A percentile compares a stretch with the other conserved stretches of the same genome.
Evolutionary conservation across 2,888 invertebrate species (phyloP).

Genomic region (Cerastis rubricosa): DNA sequence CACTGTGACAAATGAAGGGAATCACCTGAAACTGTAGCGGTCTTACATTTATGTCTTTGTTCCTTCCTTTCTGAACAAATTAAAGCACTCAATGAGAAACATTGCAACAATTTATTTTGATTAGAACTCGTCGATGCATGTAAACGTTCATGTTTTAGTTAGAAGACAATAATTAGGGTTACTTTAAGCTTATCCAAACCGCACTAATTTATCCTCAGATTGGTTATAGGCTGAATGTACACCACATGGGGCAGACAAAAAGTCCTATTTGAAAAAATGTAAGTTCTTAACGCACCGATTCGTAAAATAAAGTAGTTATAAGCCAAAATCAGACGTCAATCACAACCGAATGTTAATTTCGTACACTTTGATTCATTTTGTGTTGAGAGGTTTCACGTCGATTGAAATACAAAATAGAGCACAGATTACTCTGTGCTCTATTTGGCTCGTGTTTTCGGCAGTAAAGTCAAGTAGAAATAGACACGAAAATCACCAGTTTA

Average conservation of each 20-base stretch:
- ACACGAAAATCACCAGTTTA: background rate
- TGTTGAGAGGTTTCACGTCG: background rate
- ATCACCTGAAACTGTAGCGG: background rate
- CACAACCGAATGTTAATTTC: background rate
- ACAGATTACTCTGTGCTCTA: no score
- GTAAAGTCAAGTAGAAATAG: background rate
- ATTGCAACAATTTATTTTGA: slow-evolving; percentile 10
- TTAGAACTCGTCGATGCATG: background rate
- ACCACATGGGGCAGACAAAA: background rate
- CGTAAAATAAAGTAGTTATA: background rate
- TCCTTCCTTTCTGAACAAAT: background rate
- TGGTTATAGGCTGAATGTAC: background rate
- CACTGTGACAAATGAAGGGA: slow-evolving; percentile 14
- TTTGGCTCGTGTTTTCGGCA: background rate
- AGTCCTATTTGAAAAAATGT: background rate
- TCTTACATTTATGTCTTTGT: background rate
- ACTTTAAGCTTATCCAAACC: background rate
- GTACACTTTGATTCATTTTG: background rate
- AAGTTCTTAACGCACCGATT: background rate
- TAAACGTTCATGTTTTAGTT: background rate
- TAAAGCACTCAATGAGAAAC: background rate
- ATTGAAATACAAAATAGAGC: background rate
- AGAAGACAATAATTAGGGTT: background rate
- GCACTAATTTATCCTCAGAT: background rate
- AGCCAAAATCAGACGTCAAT: background rate